Evolutionary conservation across 2,113 vertebrate species (phyloP).

Genomic region (Camelus bactrianus): DNA sequence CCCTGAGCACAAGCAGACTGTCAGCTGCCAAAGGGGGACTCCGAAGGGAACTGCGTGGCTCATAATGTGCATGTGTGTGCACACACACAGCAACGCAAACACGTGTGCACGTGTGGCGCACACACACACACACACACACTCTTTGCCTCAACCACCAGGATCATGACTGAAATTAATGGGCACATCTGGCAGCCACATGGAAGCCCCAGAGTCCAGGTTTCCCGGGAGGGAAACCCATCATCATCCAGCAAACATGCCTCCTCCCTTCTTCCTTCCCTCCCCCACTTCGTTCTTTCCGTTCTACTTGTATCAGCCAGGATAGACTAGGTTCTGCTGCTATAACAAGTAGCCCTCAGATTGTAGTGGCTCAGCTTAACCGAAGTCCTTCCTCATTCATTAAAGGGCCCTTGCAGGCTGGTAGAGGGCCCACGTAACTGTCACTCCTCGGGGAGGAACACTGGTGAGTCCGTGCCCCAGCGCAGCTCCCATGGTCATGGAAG

Average conservation of each 20-base stretch:
- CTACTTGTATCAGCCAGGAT: not conserved
- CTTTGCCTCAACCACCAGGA: not conserved
- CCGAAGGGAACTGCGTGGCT: fast-evolving
- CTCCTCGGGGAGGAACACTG: not conserved
- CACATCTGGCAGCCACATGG: not conserved
- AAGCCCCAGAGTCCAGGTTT: not conserved
- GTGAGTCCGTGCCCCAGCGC: not conserved
- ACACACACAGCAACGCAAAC: no score
- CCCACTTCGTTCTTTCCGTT: not conserved
- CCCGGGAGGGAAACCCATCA: not conserved
- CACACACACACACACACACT: no score
- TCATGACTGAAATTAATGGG: no score
- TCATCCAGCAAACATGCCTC: not conserved
- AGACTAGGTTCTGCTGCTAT: not conserved
- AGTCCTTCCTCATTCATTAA: not conserved
- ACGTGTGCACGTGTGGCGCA: no score
- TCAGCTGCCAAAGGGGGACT: not conserved
- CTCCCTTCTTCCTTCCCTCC: not conserved
- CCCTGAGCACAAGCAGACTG: not conserved
- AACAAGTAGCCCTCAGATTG: not conserved
- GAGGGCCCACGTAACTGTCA: not conserved
- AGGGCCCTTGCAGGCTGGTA: not conserved
- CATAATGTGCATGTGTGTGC: fast-evolving
- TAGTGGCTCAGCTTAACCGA: not conserved
- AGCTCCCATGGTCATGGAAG: fast-evolving